These are phyloP conservation scores for Ips typographus DNA, from an alignment of 1,140 invertebrate genomes.

Conservation along the genomic window DNA sequence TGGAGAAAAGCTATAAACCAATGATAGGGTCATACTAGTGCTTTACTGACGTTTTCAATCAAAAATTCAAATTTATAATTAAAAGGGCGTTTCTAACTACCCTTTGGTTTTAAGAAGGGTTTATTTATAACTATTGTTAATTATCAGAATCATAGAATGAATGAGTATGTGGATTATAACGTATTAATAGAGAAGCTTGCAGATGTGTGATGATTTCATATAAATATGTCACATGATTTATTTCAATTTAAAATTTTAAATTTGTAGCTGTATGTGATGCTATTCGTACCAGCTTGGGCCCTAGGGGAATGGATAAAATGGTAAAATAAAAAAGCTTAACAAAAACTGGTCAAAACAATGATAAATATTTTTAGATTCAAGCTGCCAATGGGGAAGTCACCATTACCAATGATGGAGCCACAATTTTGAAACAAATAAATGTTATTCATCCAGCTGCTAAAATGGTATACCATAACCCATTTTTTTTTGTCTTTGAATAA, in stretches of 20 bases:
- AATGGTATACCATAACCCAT: conserved; percentile 71
- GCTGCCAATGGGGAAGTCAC: conserved; percentile 96
- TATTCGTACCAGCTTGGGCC: conserved; percentile 96
- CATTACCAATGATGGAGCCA: conserved; percentile 99
- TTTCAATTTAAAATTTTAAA: too few relatives aligned
- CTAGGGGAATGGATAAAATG: conserved; percentile 99
- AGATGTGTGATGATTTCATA: too few relatives aligned
- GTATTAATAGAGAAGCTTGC: too few relatives aligned
- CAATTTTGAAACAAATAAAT: conserved; percentile 99
- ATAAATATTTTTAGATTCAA: conserved; percentile 75
- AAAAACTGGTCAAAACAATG: not conserved
- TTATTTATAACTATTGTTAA: not conserved
- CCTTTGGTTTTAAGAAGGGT: not conserved
- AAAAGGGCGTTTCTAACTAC: not conserved
- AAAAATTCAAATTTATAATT: not conserved
- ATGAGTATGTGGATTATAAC: too few relatives aligned
- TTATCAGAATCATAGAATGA: too few relatives aligned
- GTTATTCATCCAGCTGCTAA: conserved; percentile 98
- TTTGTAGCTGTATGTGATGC: conserved; percentile 96
- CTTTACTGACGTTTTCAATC: too few relatives aligned
- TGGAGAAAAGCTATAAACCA: not conserved
- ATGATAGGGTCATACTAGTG: not conserved
- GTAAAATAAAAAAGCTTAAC: conserved; percentile 52
- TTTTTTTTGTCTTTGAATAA: not conserved
- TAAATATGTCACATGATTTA: too few relatives aligned